phyloP scores from a whole-genome alignment of 2,797 vertebrate genomes.

The Hephaestus fuliginosus region DNA sequence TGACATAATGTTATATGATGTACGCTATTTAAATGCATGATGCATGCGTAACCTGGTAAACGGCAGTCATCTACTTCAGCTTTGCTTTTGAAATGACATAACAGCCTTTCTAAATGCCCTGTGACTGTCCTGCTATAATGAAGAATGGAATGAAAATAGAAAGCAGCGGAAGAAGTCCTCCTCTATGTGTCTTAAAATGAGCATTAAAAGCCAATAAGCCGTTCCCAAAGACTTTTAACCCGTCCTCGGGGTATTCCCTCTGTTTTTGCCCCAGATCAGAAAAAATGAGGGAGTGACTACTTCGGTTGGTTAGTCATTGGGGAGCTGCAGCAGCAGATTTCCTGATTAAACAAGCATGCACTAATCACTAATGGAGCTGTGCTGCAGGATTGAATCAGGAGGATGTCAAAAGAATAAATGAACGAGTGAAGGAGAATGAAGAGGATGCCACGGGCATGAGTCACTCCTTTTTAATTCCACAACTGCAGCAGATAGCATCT shows the following conservation, averaged over 20 bases:
- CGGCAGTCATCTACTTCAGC: slow-evolving; percentile 22
- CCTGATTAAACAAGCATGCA: slow-evolving; percentile 78
- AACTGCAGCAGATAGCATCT: slow-evolving; percentile 27
- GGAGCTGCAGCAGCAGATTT: slow-evolving; percentile 70
- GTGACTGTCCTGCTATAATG: slow-evolving; percentile 53
- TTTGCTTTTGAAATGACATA: slow-evolving; percentile 41
- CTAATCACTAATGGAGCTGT: slow-evolving; percentile 75
- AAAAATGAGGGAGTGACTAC: slow-evolving; percentile 65
- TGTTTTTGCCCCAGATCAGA: slow-evolving; percentile 66
- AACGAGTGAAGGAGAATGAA: slow-evolving; percentile 53
- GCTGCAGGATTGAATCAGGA: slow-evolving; percentile 64
- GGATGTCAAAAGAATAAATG: slow-evolving; percentile 62
- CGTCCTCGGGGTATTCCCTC: slow-evolving; percentile 68
- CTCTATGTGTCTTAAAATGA: slow-evolving; percentile 67
- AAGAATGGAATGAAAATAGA: slow-evolving; percentile 68
- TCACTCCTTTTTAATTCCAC: slow-evolving; percentile 36
- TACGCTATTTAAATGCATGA: slow-evolving; percentile 42
- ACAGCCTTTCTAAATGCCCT: slow-evolving; percentile 37
- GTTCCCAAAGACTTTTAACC: slow-evolving; percentile 75
- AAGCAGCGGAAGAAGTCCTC: slow-evolving; percentile 37
- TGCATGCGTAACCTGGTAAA: slow-evolving; percentile 64
- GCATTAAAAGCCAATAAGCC: slow-evolving; percentile 74
- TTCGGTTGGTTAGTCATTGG: slow-evolving; percentile 70
- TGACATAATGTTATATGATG: slow-evolving; percentile 53
- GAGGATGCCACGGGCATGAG: slow-evolving; percentile 48